A percentile compares a stretch with the other conserved stretches of the same genome.
Evolutionary conservation across 2,888 invertebrate species (phyloP).

Genomic region (Hydrotaea cyrtoneurina): DNA sequence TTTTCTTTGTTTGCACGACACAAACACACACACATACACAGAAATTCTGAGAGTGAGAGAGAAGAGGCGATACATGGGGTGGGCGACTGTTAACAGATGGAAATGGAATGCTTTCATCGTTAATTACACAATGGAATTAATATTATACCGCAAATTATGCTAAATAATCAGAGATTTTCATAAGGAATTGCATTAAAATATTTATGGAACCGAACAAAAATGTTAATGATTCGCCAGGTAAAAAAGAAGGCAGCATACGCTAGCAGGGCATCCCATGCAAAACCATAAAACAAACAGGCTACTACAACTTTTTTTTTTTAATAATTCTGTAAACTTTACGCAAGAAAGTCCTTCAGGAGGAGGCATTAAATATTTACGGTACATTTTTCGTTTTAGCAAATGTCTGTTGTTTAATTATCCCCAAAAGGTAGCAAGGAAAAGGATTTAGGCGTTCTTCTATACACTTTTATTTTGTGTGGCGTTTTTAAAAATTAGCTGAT

Average conservation of each 20-base stretch:
- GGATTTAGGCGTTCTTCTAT: neutral
- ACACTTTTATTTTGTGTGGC: too few relatives aligned
- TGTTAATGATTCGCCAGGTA: slow-evolving; percentile 28
- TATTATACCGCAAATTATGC: slow-evolving; percentile 34
- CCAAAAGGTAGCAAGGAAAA: neutral
- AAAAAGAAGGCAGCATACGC: neutral
- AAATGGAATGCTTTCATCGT: slow-evolving; percentile 4
- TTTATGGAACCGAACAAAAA: slow-evolving; percentile 35
- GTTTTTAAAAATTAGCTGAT: too few relatives aligned
- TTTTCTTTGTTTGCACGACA: neutral
- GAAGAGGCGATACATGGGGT: neutral
- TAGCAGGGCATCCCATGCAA: neutral
- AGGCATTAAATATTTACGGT: slow-evolving; percentile 17
- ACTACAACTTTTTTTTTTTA: slow-evolving; percentile 14
- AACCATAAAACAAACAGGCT: slow-evolving; percentile 1
- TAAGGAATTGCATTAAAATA: slow-evolving; percentile 26
- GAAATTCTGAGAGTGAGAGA: too few relatives aligned
- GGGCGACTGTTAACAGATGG: neutral
- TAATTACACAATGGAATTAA: slow-evolving; percentile 29
- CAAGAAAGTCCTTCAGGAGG: neutral
- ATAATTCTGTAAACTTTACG: slow-evolving; percentile 14
- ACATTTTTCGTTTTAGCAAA: neutral
- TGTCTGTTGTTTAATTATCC: slow-evolving; percentile 10
- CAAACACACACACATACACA: too few relatives aligned
- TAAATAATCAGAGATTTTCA: slow-evolving; percentile 42